Evolutionary conservation across 2,888 invertebrate species (phyloP), one percentile per base, ranked within the genome.

Genomic region (Agrilus mali): DNA sequence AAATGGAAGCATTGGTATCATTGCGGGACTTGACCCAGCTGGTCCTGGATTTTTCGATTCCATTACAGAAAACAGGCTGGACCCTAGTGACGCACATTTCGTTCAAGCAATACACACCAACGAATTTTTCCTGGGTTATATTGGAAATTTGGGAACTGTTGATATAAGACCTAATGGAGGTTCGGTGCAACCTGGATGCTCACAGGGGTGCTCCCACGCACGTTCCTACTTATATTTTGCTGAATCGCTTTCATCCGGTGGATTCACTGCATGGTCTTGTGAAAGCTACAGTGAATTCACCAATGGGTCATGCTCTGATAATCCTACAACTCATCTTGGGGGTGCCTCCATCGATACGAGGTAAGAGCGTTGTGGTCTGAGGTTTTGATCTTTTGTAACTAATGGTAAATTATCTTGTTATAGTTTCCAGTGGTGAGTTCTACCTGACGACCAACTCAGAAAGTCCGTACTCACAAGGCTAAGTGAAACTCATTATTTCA

Each of bases 191-290:
- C 60, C 62, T n/a, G 65, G 64, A 34, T 66, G 66, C 47, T 62
- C 64, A 46, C 3, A 57, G 4, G 36, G 53, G 13, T 73, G 73
- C 51, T 55, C 72, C 3, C 73, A 73, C 52, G 49, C 52, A 2
- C 59, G 70, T 34, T 57, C 72, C 2, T 65, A 65, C 37, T 15
- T 53, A 31, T 71, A 67, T 48, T 71, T 62, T 45, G 63, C 65
- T 2, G 72, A 73, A 56, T 64, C 71, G 0, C 50, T 72, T 3
- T 22, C 20, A 1, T 43, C 27, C 7, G 42, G 50, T 31, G 55
- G 58, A 27, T 70, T 67, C 41, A 47, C 48, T 2, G 56, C 64
- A 1, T 36, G 36, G 8, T 15, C 42, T n/a, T 59, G 59, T 42
- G 44, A 46, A 7, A 50, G 42, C 16, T 51, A 50, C 34, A 10